Percentiles rank a stretch among this genome's conserved stretches.
These are phyloP conservation scores for Drosophila subpulchrella DNA, from an alignment of 1,140 invertebrate genomes.

Conservation along the genomic window DNA sequence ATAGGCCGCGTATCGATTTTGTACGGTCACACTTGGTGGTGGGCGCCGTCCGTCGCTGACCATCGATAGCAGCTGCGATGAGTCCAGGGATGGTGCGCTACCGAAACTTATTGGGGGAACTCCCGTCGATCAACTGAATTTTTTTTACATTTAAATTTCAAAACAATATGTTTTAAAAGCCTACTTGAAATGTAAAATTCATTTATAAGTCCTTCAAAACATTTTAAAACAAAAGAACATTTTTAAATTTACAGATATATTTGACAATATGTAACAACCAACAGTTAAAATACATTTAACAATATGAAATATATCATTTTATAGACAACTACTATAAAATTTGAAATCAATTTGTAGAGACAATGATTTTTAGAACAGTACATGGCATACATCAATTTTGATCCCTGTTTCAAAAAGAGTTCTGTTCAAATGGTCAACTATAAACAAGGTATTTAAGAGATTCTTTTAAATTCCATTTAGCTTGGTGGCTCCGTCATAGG, in stretches of 20 bases:
- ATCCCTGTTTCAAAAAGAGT: not conserved
- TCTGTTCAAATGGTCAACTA: too few relatives aligned
- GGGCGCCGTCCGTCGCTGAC: not conserved
- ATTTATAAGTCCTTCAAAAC: too few relatives aligned
- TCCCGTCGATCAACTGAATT: not conserved
- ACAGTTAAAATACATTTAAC: too few relatives aligned
- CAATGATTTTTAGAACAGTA: not conserved
- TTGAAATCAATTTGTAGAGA: not conserved
- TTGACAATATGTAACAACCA: too few relatives aligned
- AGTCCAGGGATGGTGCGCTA: not conserved
- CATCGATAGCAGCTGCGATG: not conserved
- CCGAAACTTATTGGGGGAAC: not conserved
- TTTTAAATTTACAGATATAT: too few relatives aligned
- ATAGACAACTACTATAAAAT: not conserved
- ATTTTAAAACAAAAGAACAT: too few relatives aligned
- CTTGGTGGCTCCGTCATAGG: not conserved
- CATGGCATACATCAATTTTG: not conserved
- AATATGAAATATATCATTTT: not conserved
- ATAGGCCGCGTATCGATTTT: not conserved
- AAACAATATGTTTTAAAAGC: too few relatives aligned
- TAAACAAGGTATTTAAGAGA: too few relatives aligned
- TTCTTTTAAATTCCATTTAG: too few relatives aligned
- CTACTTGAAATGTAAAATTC: too few relatives aligned
- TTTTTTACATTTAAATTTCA: too few relatives aligned
- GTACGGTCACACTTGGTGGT: slow-evolving; percentile 1